phyloP scores from a whole-genome alignment of 2,113 vertebrate genomes.

The Heliornis fulica region DNA sequence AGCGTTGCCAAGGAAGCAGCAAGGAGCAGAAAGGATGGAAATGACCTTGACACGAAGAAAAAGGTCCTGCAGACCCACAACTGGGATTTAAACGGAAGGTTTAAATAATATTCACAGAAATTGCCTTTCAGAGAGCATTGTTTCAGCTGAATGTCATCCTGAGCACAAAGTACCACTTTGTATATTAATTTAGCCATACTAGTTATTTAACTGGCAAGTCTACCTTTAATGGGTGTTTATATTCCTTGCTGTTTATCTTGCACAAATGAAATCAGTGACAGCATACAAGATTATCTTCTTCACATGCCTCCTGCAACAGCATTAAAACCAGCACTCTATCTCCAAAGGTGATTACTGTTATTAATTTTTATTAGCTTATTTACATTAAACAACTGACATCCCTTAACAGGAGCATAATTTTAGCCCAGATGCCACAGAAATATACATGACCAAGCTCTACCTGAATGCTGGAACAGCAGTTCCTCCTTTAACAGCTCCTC shows the following conservation, averaged over 20 bases:
- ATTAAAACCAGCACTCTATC: background rate
- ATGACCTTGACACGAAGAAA: background rate
- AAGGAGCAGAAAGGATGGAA: background rate
- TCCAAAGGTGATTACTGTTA: background rate
- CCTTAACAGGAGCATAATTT: too few species aligned
- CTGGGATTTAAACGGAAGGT: background rate
- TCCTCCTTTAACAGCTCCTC: background rate
- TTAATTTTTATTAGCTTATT: too few species aligned
- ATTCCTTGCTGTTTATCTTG: constrained; percentile 13
- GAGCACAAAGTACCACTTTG: background rate
- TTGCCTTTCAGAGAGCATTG: background rate
- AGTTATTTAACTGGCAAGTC: background rate
- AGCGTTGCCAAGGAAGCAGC: fast-evolving
- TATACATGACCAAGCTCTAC: too few species aligned
- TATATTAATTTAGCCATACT: background rate
- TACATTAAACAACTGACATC: too few species aligned
- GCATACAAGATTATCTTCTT: background rate
- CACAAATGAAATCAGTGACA: constrained; percentile 15
- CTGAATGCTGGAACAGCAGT: too few species aligned
- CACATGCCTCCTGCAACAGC: background rate
- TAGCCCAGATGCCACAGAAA: too few species aligned
- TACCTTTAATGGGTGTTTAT: constrained; percentile 3
- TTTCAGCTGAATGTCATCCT: background rate
- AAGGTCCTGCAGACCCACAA: background rate
- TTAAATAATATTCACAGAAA: background rate